Base-by-base conservation (phyloP, 2,888 invertebrate genomes). In the Chromoteleia sp. region DNA sequence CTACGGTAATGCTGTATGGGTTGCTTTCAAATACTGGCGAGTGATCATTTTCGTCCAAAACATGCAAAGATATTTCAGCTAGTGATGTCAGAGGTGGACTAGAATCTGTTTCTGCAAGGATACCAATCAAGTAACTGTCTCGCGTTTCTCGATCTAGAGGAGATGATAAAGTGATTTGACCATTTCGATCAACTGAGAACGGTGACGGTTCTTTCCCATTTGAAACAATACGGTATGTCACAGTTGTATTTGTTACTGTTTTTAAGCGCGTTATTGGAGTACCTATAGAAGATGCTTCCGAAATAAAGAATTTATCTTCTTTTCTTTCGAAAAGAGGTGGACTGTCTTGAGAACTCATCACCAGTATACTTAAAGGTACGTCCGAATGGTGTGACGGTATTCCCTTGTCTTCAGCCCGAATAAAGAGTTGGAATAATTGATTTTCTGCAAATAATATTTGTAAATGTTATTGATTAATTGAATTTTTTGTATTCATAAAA, bases 31-130 rank as follows among this genome's bases (percentile, higher is more conserved):
- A 98, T 84, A 94, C 93, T 0, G 98, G 98, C 59, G 95, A 94
- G 92, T 98, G 97, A 92, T 98, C 98, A 92, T 98, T 98, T 84
- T 96, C 96, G 91, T 98, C 98, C 82, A 96, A 93, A 75, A 98
- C 96, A 92, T 96, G 95, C 70, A 98, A 93, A 3, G 94, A 93
- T 77, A 98, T 95, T 91, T 95, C 94, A 14, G 95, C 94, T 85
- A 96, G 92, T 7, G 94, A 94, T 15, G 95, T 95, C 29, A 96
- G 91, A 1, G 96, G 94, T 10, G 96, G 96, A 84, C 94, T 95
- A 7, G 95, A 94, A 84, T 94, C 94, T 0, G 96, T 96, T 89
- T 96, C 94, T 0, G 96, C 96, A 25, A 94, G 92, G 7, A 95
- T 93, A 77, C 96, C 96, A 83, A 97, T 94, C 67, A 95, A 90